Evolutionary conservation across 2,888 invertebrate species (phyloP).

Genomic region (Metallyticus violacea): DNA sequence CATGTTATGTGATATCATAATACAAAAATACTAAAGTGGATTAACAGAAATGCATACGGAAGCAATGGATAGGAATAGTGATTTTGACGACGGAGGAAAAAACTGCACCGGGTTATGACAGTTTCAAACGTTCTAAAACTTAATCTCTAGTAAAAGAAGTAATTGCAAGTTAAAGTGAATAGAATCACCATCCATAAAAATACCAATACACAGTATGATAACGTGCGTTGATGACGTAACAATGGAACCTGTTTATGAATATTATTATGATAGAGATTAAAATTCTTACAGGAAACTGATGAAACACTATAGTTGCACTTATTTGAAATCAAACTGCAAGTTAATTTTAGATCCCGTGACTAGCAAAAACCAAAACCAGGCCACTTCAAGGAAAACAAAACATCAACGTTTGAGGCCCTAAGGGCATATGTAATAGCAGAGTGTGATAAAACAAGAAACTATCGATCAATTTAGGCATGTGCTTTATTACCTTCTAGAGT

Average conservation of each 20-base stretch:
- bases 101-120: not conserved
- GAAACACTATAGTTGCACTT: not conserved
- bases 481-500: too few species aligned
- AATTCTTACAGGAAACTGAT: not conserved
- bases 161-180: not conserved
- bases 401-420: not conserved
- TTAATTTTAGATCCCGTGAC: not conserved
- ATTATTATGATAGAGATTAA: not conserved
- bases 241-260: not conserved
- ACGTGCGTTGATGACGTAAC: not conserved
- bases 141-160: too few species aligned
- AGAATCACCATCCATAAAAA: not conserved
- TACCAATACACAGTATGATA: not conserved
- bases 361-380: not conserved
- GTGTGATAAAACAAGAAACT: not conserved
- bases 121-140: not conserved
- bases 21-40: too few species aligned
- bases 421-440: not conserved
- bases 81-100: not conserved
- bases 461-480: not conserved
- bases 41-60: too few species aligned
- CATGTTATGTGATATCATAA: too few species aligned
- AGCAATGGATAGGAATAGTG: not conserved
- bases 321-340: not conserved
- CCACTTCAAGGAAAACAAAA: not conserved